Evolutionary conservation across 2,113 vertebrate genomes (phyloP).

Genomic region (Scomber japonicus): DNA sequence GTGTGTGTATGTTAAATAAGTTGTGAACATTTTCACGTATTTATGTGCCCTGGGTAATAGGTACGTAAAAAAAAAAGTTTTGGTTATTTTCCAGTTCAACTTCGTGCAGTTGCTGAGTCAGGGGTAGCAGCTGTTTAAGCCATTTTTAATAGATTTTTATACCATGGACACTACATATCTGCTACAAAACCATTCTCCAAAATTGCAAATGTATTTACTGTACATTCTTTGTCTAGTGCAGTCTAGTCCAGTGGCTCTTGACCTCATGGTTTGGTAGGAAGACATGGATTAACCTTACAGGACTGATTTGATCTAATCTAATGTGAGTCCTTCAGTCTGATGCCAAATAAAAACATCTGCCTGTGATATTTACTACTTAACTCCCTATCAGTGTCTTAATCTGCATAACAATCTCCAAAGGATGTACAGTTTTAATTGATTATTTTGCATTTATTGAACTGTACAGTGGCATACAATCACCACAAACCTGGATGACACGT

Average conservation of each 20-base stretch:
- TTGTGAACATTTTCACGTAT: slow-evolving; percentile 32
- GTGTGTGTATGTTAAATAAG: slow-evolving; percentile 17
- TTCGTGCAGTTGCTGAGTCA: neutral
- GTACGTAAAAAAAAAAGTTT: neutral
- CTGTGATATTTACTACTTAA: slow-evolving; percentile 8
- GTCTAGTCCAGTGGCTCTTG: neutral
- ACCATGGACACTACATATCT: too few relatives aligned
- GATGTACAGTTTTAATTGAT: slow-evolving; percentile 26
- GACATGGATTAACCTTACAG: slow-evolving; percentile 11
- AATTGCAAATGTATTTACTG: neutral
- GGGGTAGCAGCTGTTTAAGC: neutral
- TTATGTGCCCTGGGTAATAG: slow-evolving; percentile 26
- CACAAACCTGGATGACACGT: slow-evolving; percentile 54
- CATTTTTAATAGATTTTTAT: neutral
- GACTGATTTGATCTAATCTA: slow-evolving; percentile 32
- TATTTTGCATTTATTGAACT: slow-evolving; percentile 15
- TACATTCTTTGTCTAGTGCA: neutral
- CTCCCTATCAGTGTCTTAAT: neutral
- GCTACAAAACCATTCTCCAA: neutral
- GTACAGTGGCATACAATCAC: slow-evolving; percentile 11
- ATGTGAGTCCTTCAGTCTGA: slow-evolving; percentile 32
- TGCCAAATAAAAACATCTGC: neutral
- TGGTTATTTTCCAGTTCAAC: neutral
- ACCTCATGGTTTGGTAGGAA: slow-evolving; percentile 6
- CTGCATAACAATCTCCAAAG: neutral